Percentiles rank a stretch among this genome's conserved stretches.
phyloP scores from a whole-genome alignment of 1,140 invertebrate species.

The Pseudachorutes palmiensis region DNA sequence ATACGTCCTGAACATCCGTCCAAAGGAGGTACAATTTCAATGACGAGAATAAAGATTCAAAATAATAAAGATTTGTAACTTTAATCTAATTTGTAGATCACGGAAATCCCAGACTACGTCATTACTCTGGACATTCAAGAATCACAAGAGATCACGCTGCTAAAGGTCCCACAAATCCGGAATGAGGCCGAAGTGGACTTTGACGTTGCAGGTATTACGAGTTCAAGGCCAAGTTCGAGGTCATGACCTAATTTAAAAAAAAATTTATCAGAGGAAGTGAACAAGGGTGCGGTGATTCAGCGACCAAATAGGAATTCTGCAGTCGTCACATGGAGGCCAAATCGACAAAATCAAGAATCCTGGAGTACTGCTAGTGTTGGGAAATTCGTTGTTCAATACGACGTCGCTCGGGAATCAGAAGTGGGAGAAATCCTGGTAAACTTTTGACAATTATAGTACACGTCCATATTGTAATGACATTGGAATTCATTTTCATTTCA shows the following conservation, averaged over 20 bases:
- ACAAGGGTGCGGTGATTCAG: constrained; percentile 18
- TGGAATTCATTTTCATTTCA: not conserved
- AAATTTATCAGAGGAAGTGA: not conserved
- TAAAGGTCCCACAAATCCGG: constrained; percentile 49
- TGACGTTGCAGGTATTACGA: constrained; percentile 17
- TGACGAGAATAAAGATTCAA: not conserved
- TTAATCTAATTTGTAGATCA: constrained; percentile 12
- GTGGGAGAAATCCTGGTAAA: constrained; percentile 51
- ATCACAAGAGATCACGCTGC: constrained; percentile 46
- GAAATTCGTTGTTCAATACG: constrained; percentile 56
- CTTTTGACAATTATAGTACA: no score
- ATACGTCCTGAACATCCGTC: constrained; percentile 54
- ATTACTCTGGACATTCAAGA: constrained; percentile 53
- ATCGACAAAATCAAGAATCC: constrained; percentile 46
- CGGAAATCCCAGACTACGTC: constrained; percentile 42
- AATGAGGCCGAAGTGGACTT: constrained; percentile 49
- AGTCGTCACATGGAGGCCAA: constrained; percentile 44
- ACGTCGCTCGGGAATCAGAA: constrained; percentile 47
- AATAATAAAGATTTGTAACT: constrained; percentile 37
- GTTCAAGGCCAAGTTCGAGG: not conserved
- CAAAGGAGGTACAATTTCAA: constrained; percentile 35
- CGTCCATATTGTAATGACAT: not conserved
- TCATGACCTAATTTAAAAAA: not conserved
- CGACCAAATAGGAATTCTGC: constrained; percentile 19
- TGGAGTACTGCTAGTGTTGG: constrained; percentile 45